Base-by-base conservation (phyloP, 2,888 invertebrate genomes). In the Rutpela maculata region DNA sequence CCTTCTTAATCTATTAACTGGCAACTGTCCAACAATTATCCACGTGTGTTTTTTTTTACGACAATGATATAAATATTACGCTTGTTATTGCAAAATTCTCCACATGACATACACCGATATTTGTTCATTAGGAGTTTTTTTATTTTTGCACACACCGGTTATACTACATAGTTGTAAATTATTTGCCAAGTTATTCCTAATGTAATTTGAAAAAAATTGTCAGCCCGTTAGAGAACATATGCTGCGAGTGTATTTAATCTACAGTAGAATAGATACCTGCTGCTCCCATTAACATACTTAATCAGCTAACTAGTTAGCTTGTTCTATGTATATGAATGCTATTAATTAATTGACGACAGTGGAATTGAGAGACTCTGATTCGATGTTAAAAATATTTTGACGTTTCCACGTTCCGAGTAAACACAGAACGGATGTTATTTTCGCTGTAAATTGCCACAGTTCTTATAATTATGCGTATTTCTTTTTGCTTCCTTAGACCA, bases 11-110 rank as follows among this genome's bases (percentile, higher is more conserved):
- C 56, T 70, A 75, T 70, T 75, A 57, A 38, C 70, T 75, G 75
- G 75, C 75, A 75, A 18, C 31, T n/a, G 31, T 43, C 38, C 75
- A 75, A 70, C 26, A 56, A 57, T 68, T 70, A 65, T 69, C 69
- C 75, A 75, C 75, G 75, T 70, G 65, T 65, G 56, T 75, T 75
- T 63, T 60, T 62, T 50, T 63, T 69, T 69, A 38, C 26, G 70
- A 70, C 70, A 68, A 70, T 19, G 43, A 69, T 50, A 75, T 70
- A 56, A 57, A 65, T 68, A 62, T 68, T 74, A 68, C 67, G 74
- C 66, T 60, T 75, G 70, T 75, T 74, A 60, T 74, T 74, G 55
- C 62, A 57, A 70, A 57, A 62, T 56, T 35, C 55, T 18, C 55
- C 57, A 26, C 18, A 38, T 70, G 65, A 60, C 68, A 62, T 60